Evolutionary conservation across 2,888 invertebrate species (phyloP).

Genomic region (Dynastes tityus): DNA sequence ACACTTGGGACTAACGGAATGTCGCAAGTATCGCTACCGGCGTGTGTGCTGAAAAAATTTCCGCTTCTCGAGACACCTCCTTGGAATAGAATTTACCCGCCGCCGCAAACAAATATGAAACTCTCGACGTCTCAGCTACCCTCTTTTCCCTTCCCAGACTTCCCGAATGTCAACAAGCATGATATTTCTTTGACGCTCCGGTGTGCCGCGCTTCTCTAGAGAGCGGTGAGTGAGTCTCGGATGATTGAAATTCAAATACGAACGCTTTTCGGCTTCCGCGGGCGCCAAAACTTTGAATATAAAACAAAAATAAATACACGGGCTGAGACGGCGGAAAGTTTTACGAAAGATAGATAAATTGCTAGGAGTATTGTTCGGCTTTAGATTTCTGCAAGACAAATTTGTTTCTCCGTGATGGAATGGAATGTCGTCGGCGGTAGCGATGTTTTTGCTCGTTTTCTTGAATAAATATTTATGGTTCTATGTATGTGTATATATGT

Average conservation of each 20-base stretch:
- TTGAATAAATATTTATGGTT: constrained; percentile 11
- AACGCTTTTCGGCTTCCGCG: constrained; percentile 57
- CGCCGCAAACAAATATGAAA: constrained; percentile 55
- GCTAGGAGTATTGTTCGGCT: constrained; percentile 14
- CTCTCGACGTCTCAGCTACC: constrained; percentile 40
- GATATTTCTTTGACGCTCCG: constrained; percentile 59
- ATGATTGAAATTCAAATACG: constrained; percentile 63
- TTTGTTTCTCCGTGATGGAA: neutral
- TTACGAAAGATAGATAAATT: constrained; percentile 14
- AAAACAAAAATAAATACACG: constrained; percentile 53
- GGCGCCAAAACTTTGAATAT: constrained; percentile 55
- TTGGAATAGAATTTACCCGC: constrained; percentile 3
- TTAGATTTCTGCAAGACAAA: constrained; percentile 6
- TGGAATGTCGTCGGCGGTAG: no score
- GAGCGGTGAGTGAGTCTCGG: constrained; percentile 54
- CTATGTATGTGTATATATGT: no score
- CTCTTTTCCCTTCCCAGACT: neutral
- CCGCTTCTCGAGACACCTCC: constrained; percentile 13
- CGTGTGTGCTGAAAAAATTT: constrained; percentile 1
- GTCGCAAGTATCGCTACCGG: neutral
- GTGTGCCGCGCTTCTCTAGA: constrained; percentile 43
- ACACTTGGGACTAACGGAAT: neutral
- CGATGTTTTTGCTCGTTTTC: neutral
- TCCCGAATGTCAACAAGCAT: constrained; percentile 60
- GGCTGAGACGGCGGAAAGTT: constrained; percentile 45